phyloP scores from a whole-genome alignment of 2,113 vertebrate genomes.

The Pontoporia blainvillei region DNA sequence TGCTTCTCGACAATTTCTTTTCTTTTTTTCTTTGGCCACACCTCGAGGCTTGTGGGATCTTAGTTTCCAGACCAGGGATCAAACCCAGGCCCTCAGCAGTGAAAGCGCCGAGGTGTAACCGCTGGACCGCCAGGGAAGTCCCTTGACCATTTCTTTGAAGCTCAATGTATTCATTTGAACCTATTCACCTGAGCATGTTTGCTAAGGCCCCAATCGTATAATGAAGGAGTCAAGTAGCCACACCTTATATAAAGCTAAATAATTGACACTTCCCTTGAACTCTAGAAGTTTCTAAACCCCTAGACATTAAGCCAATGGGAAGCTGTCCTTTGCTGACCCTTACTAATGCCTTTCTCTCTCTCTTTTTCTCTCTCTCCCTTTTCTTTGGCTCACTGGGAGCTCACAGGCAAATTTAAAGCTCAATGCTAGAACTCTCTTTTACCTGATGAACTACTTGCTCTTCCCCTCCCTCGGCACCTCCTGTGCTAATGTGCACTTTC shows the following conservation, averaged over 20 bases:
- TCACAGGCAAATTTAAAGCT: not conserved
- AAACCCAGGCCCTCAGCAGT: not conserved
- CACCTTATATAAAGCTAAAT: constrained; percentile 2
- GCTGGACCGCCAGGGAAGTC: not conserved
- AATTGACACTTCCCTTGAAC: constrained; percentile 7
- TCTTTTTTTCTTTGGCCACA: not conserved
- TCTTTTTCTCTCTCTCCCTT: not conserved
- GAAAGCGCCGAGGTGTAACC: not conserved
- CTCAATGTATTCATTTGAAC: not conserved
- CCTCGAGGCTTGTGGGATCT: not conserved
- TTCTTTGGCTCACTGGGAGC: not conserved
- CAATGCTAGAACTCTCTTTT: not conserved
- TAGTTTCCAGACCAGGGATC: not conserved
- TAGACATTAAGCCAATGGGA: not conserved
- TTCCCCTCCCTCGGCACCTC: not conserved
- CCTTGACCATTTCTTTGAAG: not conserved
- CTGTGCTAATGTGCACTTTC: not conserved
- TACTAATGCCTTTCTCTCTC: not conserved
- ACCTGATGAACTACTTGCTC: not conserved
- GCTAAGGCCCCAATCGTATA: not conserved
- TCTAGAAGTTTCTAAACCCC: not conserved
- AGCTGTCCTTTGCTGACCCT: not conserved
- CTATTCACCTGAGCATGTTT: not conserved
- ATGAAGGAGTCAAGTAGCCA: not conserved
- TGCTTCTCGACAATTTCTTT: not conserved